Percentiles rank a stretch among this genome's conserved stretches.
Conservation (phyloP, 2,888 invertebrate genomes). For the Epinotia ramella region DNA sequence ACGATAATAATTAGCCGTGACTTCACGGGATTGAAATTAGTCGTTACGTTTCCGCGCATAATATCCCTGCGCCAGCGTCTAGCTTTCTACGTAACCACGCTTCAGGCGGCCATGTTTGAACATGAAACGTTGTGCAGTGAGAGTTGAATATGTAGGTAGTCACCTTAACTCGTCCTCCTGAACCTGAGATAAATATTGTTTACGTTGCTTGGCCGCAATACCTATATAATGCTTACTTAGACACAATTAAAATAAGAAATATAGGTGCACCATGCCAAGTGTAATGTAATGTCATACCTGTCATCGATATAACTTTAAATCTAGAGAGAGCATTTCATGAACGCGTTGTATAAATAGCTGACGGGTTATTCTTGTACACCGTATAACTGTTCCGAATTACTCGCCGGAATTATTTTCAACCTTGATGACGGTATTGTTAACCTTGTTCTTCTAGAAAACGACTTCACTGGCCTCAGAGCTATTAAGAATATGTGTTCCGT, state of each 20-base stretch:
- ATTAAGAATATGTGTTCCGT: constrained; percentile 43
- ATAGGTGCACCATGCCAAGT: neutral
- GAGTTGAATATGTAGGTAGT: neutral
- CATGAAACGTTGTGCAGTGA: neutral
- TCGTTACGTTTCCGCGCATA: constrained; percentile 58
- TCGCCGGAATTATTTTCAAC: constrained; percentile 71
- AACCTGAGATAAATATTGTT: constrained; percentile 9
- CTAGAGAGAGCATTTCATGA: constrained; percentile 36
- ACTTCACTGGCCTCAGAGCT: constrained; percentile 64
- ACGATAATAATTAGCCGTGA: constrained; percentile 79
- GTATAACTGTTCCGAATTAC: constrained; percentile 62
- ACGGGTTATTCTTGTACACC: constrained; percentile 64
- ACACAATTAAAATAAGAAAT: constrained; percentile 8
- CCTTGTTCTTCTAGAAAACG: constrained; percentile 74
- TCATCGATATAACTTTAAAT: constrained; percentile 28
- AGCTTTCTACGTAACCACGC: constrained; percentile 42
- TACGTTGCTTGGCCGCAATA: neutral
- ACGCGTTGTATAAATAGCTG: constrained; percentile 54
- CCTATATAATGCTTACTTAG: constrained; percentile 13
- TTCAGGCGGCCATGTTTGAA: constrained; percentile 13
- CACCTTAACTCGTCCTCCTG: neutral
- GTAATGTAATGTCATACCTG: constrained; percentile 18
- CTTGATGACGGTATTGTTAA: constrained; percentile 82
- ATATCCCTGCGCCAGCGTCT: constrained; percentile 50
- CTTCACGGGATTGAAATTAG: constrained; percentile 80